Percentiles rank a stretch among this genome's conserved stretches.
Conservation (phyloP, 2,888 invertebrate genomes). For the Germaria angustata region DNA sequence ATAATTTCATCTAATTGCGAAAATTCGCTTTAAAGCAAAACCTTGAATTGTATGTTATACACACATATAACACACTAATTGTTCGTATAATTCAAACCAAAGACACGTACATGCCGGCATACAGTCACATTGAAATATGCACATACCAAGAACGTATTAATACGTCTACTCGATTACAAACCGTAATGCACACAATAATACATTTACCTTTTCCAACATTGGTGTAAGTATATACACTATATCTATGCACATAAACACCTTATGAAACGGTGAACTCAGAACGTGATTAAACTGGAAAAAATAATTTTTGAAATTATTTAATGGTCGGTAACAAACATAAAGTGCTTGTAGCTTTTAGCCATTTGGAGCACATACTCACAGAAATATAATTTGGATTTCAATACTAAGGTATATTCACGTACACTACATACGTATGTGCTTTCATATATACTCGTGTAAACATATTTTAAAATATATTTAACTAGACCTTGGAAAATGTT, state of each 20-base stretch:
- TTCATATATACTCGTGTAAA: neutral
- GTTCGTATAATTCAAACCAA: conserved; percentile 29
- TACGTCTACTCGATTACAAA: neutral
- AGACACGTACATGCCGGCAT: neutral
- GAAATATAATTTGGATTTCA: neutral
- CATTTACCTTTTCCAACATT: neutral
- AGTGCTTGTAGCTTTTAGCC: conserved; percentile 42
- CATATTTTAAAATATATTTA: conserved; percentile 20
- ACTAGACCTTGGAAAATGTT: conserved; percentile 46
- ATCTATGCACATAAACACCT: conserved; percentile 25
- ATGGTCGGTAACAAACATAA: conserved; percentile 35
- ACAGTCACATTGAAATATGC: neutral
- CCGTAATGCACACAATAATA: neutral
- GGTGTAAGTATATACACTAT: neutral
- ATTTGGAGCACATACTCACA: conserved; percentile 5
- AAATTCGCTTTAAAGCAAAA: conserved; percentile 24
- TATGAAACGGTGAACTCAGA: conserved; percentile 42
- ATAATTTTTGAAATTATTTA: conserved; percentile 57
- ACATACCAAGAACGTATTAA: neutral
- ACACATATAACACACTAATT: conserved; percentile 17
- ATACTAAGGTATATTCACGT: neutral
- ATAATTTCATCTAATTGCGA: conserved; percentile 46
- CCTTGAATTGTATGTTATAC: neutral
- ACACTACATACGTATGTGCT: too few relatives aligned
- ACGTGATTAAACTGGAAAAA: conserved; percentile 60